phyloP scores from a whole-genome alignment of 1,140 invertebrate genomes.

The Sitobion miscanthi region DNA sequence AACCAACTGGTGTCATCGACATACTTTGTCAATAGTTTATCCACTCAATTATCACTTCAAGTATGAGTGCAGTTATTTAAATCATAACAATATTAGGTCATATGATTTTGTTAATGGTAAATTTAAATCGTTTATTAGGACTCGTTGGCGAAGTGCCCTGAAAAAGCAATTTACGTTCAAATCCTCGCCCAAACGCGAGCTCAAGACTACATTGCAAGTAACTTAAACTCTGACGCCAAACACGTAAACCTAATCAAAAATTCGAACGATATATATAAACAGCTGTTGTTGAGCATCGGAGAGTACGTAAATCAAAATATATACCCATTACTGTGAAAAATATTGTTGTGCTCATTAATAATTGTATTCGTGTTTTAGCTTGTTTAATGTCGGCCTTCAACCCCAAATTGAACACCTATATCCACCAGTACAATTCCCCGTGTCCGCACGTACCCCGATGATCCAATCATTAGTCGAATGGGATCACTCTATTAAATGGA shows the following conservation, averaged over 20 bases:
- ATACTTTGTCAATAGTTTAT: slow-evolving; percentile 74
- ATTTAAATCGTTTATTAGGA: background rate
- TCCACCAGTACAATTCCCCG: slow-evolving; percentile 72
- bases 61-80: background rate
- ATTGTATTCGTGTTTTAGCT: slow-evolving; percentile 63
- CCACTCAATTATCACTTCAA: slow-evolving; percentile 66
- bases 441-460: slow-evolving; percentile 77
- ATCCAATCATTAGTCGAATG: slow-evolving; percentile 75
- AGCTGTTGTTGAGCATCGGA: slow-evolving; percentile 26
- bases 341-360: background rate
- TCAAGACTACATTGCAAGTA: background rate
- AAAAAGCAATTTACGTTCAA: slow-evolving; percentile 24
- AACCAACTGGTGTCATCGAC: slow-evolving; percentile 68
- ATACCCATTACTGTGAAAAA: background rate
- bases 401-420: slow-evolving; percentile 70
- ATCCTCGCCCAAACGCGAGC: background rate
- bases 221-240: background rate
- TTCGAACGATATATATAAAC: slow-evolving; percentile 1
- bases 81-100: background rate
- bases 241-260: background rate
- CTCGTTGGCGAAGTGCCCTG: background rate
- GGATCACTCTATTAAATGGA: slow-evolving; percentile 69
- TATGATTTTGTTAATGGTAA: background rate
- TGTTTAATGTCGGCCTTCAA: slow-evolving; percentile 72
- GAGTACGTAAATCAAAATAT: slow-evolving; percentile 35